Conservation (phyloP, 2,113 vertebrate genomes). For the Anguilla rostrata region DNA sequence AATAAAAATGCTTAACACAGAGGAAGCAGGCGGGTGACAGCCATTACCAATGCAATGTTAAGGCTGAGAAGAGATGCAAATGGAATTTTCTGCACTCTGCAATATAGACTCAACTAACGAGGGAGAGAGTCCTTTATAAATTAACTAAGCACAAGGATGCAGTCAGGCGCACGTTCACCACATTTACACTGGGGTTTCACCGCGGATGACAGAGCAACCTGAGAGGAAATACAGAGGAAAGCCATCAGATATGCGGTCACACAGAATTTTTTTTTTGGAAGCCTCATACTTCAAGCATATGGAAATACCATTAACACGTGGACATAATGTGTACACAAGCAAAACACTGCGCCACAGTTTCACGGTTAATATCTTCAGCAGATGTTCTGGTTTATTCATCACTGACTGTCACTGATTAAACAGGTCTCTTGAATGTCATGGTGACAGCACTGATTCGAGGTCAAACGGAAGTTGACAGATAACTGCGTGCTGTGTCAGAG, state of each 20-base stretch:
- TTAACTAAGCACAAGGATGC: conserved; percentile 1
- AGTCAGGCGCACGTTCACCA: not conserved
- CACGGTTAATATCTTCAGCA: not conserved
- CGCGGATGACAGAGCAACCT: not conserved
- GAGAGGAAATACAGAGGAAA: not conserved
- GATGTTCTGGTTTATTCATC: not conserved
- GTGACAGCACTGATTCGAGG: not conserved
- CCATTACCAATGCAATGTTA: not conserved
- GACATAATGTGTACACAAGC: not conserved
- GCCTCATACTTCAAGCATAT: too few relatives aligned
- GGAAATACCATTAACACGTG: not conserved
- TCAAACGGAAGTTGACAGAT: not conserved
- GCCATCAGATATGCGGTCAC: not conserved
- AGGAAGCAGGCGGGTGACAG: not conserved
- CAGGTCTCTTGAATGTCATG: not conserved
- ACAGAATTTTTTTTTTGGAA: too few relatives aligned
- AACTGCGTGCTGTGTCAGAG: not conserved
- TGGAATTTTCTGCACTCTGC: not conserved
- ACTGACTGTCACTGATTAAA: not conserved
- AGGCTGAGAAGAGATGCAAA: not conserved
- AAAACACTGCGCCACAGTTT: not conserved
- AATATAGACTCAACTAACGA: not conserved
- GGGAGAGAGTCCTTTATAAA: not conserved
- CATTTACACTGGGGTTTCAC: not conserved
- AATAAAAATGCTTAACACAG: not conserved